Conservation (phyloP, 2,797 vertebrate species). For the Cephalopachus bancanus region DNA sequence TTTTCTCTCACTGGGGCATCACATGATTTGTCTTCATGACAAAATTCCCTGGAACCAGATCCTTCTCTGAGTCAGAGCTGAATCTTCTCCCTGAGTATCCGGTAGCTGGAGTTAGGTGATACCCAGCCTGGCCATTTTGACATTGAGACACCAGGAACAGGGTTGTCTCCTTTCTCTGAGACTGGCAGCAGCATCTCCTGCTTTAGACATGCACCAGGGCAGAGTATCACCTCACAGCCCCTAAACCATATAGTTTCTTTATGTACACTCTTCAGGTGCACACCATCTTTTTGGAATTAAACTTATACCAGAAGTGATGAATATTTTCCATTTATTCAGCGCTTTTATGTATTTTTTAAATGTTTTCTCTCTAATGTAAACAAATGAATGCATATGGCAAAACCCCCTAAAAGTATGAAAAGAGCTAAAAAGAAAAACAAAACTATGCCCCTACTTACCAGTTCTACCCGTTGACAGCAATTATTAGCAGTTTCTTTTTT, state of each 20-base stretch:
- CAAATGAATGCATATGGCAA: not conserved
- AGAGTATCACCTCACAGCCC: fast-evolving
- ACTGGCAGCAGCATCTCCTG: fast-evolving
- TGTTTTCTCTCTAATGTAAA: conserved; percentile 11
- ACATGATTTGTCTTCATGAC: not conserved
- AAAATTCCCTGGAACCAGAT: conserved; percentile 41
- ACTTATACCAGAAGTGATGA: not conserved
- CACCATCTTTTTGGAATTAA: not conserved
- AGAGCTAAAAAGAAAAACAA: not conserved
- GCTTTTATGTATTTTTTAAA: not conserved
- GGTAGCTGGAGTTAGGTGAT: not conserved
- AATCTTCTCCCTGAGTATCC: fast-evolving
- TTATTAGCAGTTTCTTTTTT: not conserved
- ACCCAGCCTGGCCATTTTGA: not conserved
- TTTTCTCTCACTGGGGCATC: not conserved
- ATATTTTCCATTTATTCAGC: not conserved
- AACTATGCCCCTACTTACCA: not conserved
- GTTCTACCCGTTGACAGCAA: not conserved
- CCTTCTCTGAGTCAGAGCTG: conserved; percentile 42
- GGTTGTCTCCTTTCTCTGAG: not conserved
- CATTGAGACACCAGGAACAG: fast-evolving
- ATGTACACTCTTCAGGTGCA: fast-evolving
- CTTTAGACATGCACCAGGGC: fast-evolving
- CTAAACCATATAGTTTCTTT: fast-evolving
- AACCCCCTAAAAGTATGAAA: not conserved